Conservation (phyloP, 2,888 invertebrate genomes). For the Agrotis ipsilon region DNA sequence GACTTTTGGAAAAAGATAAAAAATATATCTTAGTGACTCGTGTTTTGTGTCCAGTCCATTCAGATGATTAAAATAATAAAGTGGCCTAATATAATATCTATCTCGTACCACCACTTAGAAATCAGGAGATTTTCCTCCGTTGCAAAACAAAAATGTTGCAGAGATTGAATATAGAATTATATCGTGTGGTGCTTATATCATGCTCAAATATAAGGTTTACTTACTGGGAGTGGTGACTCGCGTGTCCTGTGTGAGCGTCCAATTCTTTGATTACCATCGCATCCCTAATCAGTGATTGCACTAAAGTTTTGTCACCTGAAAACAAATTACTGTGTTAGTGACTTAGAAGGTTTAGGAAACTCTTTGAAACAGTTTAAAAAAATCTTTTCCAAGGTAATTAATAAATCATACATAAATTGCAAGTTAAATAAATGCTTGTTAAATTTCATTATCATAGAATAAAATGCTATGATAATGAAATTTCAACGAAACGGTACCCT, state of each 20-base stretch:
- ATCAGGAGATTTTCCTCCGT: neutral
- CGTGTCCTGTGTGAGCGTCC: constrained; percentile 93
- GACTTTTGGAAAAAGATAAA: too few species aligned
- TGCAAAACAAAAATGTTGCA: constrained; percentile 33
- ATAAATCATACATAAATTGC: too few species aligned
- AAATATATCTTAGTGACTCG: too few species aligned
- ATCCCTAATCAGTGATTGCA: constrained; percentile 97
- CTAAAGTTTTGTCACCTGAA: constrained; percentile 97
- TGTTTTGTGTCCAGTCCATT: too few species aligned
- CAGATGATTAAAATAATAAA: too few species aligned
- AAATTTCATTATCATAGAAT: too few species aligned
- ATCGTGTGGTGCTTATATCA: constrained; percentile 68
- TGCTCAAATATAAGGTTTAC: constrained; percentile 84
- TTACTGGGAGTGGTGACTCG: constrained; percentile 95
- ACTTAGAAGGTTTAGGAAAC: neutral
- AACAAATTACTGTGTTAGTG: constrained; percentile 53
- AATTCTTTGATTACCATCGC: constrained; percentile 97
- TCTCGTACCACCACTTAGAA: constrained; percentile 40
- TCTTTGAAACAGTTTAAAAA: neutral
- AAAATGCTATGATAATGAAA: too few species aligned
- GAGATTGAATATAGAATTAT: constrained; percentile 12
- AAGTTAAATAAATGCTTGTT: too few species aligned
- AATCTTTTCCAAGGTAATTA: too few species aligned
- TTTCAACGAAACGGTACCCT: too few species aligned
- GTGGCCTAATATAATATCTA: too few species aligned